Percentiles rank a stretch among this genome's conserved stretches.
phyloP scores from a whole-genome alignment of 2,888 invertebrate species.

The Agonopterix alstromeriana region DNA sequence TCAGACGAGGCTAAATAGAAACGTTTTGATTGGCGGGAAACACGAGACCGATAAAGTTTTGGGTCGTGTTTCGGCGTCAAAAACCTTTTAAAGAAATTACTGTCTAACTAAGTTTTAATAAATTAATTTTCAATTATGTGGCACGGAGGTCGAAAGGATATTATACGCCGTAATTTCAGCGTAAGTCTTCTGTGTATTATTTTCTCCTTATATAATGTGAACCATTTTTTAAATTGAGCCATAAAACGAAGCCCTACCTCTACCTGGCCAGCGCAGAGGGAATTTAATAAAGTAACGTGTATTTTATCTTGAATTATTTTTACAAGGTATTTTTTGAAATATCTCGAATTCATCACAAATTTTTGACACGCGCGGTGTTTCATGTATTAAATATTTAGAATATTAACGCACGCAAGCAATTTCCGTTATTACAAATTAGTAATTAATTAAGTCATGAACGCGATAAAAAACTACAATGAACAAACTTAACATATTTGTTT shows the following conservation, averaged over 20 bases:
- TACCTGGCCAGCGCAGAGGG: conserved; percentile 45
- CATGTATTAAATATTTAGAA: neutral
- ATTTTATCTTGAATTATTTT: conserved; percentile 56
- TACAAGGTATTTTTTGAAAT: conserved; percentile 31
- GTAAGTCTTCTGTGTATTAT: conserved; percentile 49
- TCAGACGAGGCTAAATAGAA: conserved; percentile 30
- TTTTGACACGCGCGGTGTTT: neutral
- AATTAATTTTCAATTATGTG: conserved; percentile 15
- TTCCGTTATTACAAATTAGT: too few relatives aligned
- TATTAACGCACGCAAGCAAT: too few relatives aligned
- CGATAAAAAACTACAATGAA: too few relatives aligned
- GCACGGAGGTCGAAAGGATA: conserved; percentile 22
- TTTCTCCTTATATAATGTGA: conserved; percentile 51
- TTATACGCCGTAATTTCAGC: conserved; percentile 39
- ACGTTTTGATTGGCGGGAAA: conserved; percentile 32
- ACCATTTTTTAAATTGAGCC: conserved; percentile 63
- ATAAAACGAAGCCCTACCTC: conserved; percentile 57
- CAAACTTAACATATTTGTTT: too few relatives aligned
- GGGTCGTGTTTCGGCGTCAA: conserved; percentile 23
- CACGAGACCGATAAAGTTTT: conserved; percentile 31
- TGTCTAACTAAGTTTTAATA: conserved; percentile 5
- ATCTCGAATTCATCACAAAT: conserved; percentile 20
- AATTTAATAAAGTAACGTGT: conserved; percentile 67
- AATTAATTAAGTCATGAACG: too few relatives aligned
- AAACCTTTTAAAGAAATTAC: conserved; percentile 33